Conservation (phyloP, 2,797 vertebrate genomes). For the Melanotaenia nigrans region DNA sequence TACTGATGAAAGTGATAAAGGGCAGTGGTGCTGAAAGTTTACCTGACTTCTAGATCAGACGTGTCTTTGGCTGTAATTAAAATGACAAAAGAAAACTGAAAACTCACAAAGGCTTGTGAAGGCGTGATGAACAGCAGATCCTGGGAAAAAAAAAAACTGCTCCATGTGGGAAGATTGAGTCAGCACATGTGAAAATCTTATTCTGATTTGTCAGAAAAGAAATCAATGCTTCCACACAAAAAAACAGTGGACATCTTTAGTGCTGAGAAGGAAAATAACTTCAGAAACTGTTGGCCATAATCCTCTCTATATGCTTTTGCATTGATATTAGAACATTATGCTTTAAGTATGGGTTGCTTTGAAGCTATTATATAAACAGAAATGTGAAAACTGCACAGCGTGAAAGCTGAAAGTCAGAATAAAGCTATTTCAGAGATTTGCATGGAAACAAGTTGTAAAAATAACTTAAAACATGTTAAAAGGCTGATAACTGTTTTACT, state of each 20-base stretch:
- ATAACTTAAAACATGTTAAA: neutral
- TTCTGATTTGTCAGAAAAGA: constrained; percentile 43
- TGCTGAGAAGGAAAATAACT: constrained; percentile 1
- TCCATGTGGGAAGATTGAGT: constrained; percentile 29
- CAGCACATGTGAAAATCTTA: constrained; percentile 47
- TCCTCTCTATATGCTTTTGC: constrained; percentile 1
- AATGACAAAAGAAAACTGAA: constrained; percentile 3
- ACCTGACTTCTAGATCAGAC: constrained; percentile 7
- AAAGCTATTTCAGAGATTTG: neutral
- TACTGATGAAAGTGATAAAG: constrained; percentile 51
- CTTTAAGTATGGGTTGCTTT: neutral
- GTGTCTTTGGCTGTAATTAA: constrained; percentile 24
- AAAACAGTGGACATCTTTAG: constrained; percentile 2
- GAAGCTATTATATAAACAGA: constrained; percentile 1
- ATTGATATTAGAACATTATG: constrained; percentile 2
- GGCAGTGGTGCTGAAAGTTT: constrained; percentile 30
- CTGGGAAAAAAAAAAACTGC: constrained; percentile 20
- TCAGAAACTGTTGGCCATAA: neutral
- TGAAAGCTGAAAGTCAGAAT: neutral
- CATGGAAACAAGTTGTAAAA: neutral
- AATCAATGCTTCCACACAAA: constrained; percentile 36
- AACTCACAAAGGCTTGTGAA: neutral
- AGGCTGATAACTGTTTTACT: too few relatives aligned
- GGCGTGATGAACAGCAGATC: neutral
- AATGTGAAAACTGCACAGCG: neutral